Base-by-base conservation (phyloP, 2,797 vertebrate genomes). In the Sternarchorhynchus goeldii region DNA sequence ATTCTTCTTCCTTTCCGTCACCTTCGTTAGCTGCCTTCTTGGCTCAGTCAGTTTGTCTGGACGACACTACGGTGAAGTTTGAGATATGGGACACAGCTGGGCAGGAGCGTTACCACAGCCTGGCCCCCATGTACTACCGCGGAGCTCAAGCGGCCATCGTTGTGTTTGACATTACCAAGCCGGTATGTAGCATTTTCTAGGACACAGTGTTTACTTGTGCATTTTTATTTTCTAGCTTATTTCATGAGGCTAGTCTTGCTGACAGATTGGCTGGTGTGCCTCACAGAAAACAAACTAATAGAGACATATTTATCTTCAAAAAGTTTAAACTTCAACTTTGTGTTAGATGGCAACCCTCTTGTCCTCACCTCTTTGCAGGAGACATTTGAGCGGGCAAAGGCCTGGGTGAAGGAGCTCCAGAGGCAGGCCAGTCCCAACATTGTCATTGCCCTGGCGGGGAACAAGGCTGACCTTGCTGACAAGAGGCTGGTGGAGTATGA, bases 31-130 rank as follows among this genome's bases (percentile, higher is more conserved):
- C 94, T 84, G 94, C 94, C 0, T 95, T 95, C 85, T 86, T 95
- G 88, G 94, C 94, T 34, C 94, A 95, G 92, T 94, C 94, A 0
- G 94, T 95, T 86, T 95, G 94, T 86, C 82, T 95, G 45, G 94
- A 95, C 3, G 94, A 95, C 83, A 95, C 94, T 75, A 95, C 94
- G 0, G 94, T 95, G 75, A 95, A 95, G 92, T 95, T 95, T 89
- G 94, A 95, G 89, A 95, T 95, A 87, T 95, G 94, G 94, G 94
- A 95, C 90, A 95, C 94, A 0, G 94, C 94, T 0, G 94, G 94
- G 72, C 94, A 95, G 74, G 94, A 95, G 89, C 90, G 94, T 25
- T 95, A 95, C 85, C 94, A 95, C 85, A 95, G 94, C 86, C 90
- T 95, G 84, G 94, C 94, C 1, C 94, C 94, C n/a, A 95, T 95